These are phyloP conservation scores for Xiphophorus birchmanni DNA, from an alignment of 2,797 vertebrate species.

Conservation along the genomic window DNA sequence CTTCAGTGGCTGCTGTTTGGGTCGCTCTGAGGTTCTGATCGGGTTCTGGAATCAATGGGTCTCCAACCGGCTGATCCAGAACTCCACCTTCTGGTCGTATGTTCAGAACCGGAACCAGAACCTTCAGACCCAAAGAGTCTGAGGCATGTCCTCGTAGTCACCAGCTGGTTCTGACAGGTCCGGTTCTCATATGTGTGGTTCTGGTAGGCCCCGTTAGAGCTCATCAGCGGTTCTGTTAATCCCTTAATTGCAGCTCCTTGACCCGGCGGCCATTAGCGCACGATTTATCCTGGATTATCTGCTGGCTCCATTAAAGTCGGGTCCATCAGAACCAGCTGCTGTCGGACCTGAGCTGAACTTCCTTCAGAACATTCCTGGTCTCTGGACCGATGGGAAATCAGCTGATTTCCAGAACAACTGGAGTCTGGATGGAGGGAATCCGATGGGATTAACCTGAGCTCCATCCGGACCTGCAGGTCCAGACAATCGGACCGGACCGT, in stretches of 20 bases:
- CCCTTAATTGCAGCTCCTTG: slow-evolving; percentile 1
- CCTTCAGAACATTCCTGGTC: neutral
- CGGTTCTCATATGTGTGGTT: neutral
- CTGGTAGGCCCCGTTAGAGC: no score
- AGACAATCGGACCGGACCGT: neutral
- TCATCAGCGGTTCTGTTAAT: slow-evolving; percentile 13
- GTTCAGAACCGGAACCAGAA: neutral
- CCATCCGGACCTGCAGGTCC: no score
- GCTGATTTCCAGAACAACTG: no score
- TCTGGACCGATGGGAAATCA: neutral
- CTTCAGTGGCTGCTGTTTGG: slow-evolving; percentile 10
- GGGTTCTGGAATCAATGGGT: neutral
- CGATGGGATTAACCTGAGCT: no score
- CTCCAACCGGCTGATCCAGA: neutral
- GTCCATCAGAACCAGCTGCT: slow-evolving; percentile 22
- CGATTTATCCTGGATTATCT: slow-evolving; percentile 23
- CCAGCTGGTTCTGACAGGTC: neutral
- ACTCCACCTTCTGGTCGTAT: neutral
- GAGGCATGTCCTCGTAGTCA: neutral
- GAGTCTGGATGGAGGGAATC: no score
- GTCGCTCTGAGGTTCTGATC: neutral
- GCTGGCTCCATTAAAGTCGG: slow-evolving; percentile 15
- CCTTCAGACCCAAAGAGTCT: neutral
- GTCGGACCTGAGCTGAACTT: slow-evolving; percentile 15
- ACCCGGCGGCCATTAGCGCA: slow-evolving; percentile 17